Evolutionary conservation across 2,113 vertebrate species (phyloP).

Genomic region (Gadus chalcogrammus): DNA sequence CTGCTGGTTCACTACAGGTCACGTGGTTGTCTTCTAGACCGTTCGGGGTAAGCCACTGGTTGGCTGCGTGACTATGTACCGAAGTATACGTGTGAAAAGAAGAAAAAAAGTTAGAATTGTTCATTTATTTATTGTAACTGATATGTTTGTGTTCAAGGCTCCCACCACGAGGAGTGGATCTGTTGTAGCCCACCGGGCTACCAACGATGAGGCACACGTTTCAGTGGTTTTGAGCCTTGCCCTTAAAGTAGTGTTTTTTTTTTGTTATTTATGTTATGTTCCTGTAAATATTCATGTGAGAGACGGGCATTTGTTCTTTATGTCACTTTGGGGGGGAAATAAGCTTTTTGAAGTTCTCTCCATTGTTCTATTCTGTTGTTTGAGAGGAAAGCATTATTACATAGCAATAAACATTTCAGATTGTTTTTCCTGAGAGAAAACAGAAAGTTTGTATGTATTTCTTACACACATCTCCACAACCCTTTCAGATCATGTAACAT

Average conservation of each 20-base stretch:
- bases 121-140: conserved; percentile 56
- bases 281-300: too few species aligned
- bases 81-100: conserved; percentile 33
- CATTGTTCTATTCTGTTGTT: conserved; percentile 42
- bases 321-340: too few species aligned
- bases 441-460: too few species aligned
- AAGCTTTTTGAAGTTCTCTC: conserved; percentile 17
- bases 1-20: conserved; percentile 54
- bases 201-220: conserved; percentile 35
- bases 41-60: conserved; percentile 56
- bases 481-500: too few species aligned
- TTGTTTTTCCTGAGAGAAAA: conserved; percentile 37
- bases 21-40: conserved; percentile 40
- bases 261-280: too few species aligned
- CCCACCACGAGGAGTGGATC: conserved; percentile 30
- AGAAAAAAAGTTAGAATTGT: conserved; percentile 31
- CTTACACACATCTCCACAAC: too few species aligned
- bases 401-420: conserved; percentile 64
- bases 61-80: conserved; percentile 44
- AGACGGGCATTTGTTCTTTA: too few species aligned
- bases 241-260: conserved; percentile 17
- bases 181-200: conserved; percentile 58
- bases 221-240: conserved; percentile 24
- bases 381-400: conserved; percentile 39
- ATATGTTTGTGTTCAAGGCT: conserved; percentile 43